phyloP scores from a whole-genome alignment of 1,140 invertebrate genomes.

The Dinothrombium tinctorium region DNA sequence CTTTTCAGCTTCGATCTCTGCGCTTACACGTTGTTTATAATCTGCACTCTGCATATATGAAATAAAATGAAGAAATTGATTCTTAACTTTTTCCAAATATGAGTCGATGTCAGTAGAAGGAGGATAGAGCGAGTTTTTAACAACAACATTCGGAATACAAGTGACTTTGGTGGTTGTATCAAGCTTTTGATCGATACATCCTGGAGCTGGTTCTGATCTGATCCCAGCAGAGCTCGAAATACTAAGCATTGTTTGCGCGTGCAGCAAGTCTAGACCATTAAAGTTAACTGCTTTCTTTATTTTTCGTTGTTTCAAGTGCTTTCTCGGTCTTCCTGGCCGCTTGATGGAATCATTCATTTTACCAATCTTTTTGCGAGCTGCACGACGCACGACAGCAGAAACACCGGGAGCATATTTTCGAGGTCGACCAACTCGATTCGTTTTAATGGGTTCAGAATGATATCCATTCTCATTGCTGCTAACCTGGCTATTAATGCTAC shows the following conservation, averaged over 20 bases:
- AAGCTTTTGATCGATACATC: slow-evolving; percentile 66
- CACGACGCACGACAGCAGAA: slow-evolving; percentile 19
- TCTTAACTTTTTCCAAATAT: slow-evolving; percentile 21
- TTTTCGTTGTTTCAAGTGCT: slow-evolving; percentile 25
- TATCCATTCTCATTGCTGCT: not conserved
- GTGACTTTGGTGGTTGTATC: not conserved
- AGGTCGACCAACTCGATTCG: slow-evolving; percentile 2
- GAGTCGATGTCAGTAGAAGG: not conserved
- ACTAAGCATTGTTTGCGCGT: slow-evolving; percentile 66
- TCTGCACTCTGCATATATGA: slow-evolving; percentile 49
- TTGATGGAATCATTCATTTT: not conserved
- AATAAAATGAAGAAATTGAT: slow-evolving; percentile 56
- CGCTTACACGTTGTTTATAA: slow-evolving; percentile 41
- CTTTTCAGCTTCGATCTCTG: slow-evolving; percentile 56
- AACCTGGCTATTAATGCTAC: not conserved
- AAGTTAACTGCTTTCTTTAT: slow-evolving; percentile 41
- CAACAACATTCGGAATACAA: not conserved
- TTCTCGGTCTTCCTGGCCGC: slow-evolving; percentile 23
- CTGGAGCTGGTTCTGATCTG: slow-evolving; percentile 37
- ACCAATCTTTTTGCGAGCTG: not conserved
- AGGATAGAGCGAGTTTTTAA: not conserved
- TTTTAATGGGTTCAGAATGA: not conserved
- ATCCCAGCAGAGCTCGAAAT: slow-evolving; percentile 28
- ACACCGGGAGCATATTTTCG: slow-evolving; percentile 15
- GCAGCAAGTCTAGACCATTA: slow-evolving; percentile 60